Evolutionary conservation across 1,140 invertebrate species (phyloP).

Genomic region (Limonius californicus): DNA sequence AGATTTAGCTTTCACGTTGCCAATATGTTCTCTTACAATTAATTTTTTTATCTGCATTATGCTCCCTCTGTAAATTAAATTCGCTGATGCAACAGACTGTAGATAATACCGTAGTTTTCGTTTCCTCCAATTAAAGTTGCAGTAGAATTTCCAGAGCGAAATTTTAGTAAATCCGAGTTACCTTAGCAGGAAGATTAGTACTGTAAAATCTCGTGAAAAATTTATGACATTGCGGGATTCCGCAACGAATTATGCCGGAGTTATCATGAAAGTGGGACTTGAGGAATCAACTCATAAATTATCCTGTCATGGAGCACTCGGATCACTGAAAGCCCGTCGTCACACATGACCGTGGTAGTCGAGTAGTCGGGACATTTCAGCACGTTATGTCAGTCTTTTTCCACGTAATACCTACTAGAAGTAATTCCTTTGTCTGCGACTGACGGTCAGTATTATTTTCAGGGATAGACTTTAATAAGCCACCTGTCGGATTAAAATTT

Average conservation of each 20-base stretch:
- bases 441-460: conserved; percentile 16
- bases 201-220: background rate
- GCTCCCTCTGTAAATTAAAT: too few species aligned
- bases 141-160: too few species aligned
- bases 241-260: background rate
- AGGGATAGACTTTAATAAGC: conserved; percentile 17
- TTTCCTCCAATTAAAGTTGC: too few species aligned
- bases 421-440: conserved; percentile 9
- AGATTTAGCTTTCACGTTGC: too few species aligned
- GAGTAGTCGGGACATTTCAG: conserved; percentile 1
- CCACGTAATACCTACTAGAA: background rate
- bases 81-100: too few species aligned
- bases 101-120: too few species aligned
- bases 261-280: conserved; percentile 9
- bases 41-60: too few species aligned
- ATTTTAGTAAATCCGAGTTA: too few species aligned
- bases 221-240: background rate
- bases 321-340: conserved; percentile 1
- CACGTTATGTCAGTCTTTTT: conserved; percentile 2
- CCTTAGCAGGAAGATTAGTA: background rate
- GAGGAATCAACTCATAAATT: conserved; percentile 14
- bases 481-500: conserved; percentile 18
- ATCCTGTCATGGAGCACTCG: conserved; percentile 5
- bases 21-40: too few species aligned
- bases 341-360: background rate